Conservation (phyloP, 1,140 invertebrate genomes). For the Zaprionus kolodkinae region DNA sequence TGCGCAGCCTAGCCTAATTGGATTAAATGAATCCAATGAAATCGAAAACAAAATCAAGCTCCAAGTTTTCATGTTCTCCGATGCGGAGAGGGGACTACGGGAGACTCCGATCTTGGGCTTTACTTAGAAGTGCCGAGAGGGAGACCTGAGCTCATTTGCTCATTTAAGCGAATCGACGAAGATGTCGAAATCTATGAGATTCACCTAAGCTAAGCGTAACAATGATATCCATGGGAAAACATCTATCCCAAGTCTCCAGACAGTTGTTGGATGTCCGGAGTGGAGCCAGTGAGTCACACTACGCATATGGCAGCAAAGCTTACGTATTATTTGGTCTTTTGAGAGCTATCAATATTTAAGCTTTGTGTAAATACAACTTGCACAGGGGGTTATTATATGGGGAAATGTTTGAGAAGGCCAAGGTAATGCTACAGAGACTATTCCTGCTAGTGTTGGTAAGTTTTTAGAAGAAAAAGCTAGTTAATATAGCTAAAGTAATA, state of each 20-base stretch:
- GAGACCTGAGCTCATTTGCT: conserved; percentile 56
- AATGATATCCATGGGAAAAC: conserved; percentile 79
- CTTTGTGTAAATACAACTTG: conserved; percentile 30
- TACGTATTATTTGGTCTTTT: conserved; percentile 12
- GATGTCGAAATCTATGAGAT: conserved; percentile 73
- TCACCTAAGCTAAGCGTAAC: conserved; percentile 48
- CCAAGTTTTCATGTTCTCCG: conserved; percentile 25
- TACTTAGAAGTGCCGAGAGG: conserved; percentile 61
- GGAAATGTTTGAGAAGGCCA: background rate
- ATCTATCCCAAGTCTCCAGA: conserved; percentile 2
- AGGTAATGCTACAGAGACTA: background rate
- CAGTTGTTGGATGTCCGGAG: background rate
- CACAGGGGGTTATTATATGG: background rate
- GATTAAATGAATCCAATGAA: conserved; percentile 73
- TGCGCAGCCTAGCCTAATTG: conserved; percentile 71
- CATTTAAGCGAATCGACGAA: conserved; percentile 66
- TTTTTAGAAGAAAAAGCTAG: background rate
- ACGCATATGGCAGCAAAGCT: background rate
- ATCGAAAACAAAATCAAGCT: conserved; percentile 75
- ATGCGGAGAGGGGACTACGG: background rate
- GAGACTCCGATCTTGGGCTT: conserved; percentile 40
- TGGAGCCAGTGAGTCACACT: conserved; percentile 38
- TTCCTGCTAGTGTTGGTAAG: background rate
- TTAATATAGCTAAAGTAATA: background rate
- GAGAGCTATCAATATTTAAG: conserved; percentile 48